A percentile compares a stretch with the other conserved stretches of the same genome.
Evolutionary conservation across 2,888 invertebrate genomes (phyloP).

Genomic region (Zhuqinia jingwanae): DNA sequence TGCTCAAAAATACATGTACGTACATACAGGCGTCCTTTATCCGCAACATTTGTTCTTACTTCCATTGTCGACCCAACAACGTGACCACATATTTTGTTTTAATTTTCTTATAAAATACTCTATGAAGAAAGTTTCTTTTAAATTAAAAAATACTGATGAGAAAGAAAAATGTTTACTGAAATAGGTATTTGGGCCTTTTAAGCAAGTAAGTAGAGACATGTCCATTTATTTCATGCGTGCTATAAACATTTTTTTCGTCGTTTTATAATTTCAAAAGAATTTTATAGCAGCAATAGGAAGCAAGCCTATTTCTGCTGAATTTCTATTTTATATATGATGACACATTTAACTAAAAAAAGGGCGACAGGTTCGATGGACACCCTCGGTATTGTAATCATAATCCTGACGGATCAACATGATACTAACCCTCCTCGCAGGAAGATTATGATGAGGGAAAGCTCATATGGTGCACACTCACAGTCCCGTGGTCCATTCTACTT

Average conservation of each 20-base stretch:
- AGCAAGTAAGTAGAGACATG: neutral
- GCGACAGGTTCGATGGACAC: neutral
- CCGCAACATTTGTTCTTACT: constrained; percentile 5
- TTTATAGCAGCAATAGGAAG: too few species aligned
- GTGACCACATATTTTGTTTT: constrained; percentile 34
- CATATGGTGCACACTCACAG: neutral
- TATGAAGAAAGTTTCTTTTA: neutral
- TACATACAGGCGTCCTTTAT: neutral
- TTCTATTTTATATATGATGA: neutral
- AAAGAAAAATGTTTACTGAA: neutral
- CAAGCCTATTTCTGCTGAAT: too few species aligned
- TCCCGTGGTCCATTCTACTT: too few species aligned
- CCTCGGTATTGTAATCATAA: neutral
- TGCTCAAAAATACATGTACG: neutral
- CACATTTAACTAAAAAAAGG: neutral
- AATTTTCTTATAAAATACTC: neutral
- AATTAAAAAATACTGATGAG: neutral
- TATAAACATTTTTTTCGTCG: too few species aligned
- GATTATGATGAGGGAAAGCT: neutral
- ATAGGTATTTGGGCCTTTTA: neutral
- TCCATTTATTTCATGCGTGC: too few species aligned
- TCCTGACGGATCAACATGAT: constrained; percentile 1
- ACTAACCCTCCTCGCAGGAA: neutral
- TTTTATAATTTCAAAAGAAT: too few species aligned
- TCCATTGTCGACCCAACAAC: neutral